A percentile compares a stretch with the other conserved stretches of the same genome.
These are phyloP conservation scores for Urophycis tenuis DNA, from an alignment of 2,797 vertebrate species.

Conservation along the genomic window DNA sequence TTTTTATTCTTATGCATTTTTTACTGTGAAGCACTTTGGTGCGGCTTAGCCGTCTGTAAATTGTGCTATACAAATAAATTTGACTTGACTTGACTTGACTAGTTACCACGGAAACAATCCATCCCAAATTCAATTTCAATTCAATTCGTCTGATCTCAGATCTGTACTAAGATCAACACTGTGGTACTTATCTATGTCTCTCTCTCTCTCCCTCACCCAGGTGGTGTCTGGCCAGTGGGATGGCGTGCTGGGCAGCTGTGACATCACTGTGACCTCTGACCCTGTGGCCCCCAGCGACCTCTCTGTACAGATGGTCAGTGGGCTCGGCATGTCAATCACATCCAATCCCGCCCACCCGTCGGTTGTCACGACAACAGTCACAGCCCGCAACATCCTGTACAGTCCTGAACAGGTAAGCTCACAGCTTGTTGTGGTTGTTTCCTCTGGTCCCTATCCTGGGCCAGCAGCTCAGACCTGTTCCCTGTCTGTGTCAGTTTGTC, in stretches of 20 bases:
- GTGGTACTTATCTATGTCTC: not conserved
- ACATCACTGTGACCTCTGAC: constrained; percentile 63
- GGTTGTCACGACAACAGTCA: constrained; percentile 63
- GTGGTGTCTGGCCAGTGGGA: constrained; percentile 71
- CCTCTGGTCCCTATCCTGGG: too few relatives aligned
- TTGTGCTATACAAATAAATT: too few relatives aligned
- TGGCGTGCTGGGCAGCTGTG: constrained; percentile 64
- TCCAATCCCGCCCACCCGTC: constrained; percentile 53
- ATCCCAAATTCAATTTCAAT: not conserved
- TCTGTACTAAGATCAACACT: not conserved
- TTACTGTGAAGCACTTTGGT: too few relatives aligned
- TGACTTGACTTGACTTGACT: too few relatives aligned
- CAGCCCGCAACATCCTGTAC: constrained; percentile 63
- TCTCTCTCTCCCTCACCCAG: constrained; percentile 38
- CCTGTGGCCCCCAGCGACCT: constrained; percentile 60
- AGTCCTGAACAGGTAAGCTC: constrained; percentile 61
- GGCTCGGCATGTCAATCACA: constrained; percentile 61
- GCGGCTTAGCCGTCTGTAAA: too few relatives aligned
- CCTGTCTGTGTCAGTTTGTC: too few relatives aligned
- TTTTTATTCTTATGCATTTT: too few relatives aligned
- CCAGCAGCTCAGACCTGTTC: too few relatives aligned
- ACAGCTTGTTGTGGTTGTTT: not conserved
- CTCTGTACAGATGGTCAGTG: constrained; percentile 67
- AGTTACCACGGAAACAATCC: not conserved
- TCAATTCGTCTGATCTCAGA: not conserved